Evolutionary conservation across 2,113 vertebrate species (phyloP).

Genomic region (Crotalus viridis): DNA sequence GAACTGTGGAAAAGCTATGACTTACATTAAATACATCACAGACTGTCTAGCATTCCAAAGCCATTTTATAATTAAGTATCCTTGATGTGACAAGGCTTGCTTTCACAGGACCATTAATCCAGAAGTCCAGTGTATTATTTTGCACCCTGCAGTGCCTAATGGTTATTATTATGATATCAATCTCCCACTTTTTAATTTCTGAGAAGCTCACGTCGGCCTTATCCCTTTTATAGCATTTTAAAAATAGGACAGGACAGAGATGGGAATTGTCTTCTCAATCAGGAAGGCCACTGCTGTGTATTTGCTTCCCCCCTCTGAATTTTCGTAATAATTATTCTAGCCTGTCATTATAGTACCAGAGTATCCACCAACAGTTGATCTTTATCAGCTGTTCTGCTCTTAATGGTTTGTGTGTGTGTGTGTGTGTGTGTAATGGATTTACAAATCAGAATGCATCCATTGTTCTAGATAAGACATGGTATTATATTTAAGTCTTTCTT

Average conservation of each 20-base stretch:
- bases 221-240: conserved; percentile 18
- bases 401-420: neutral
- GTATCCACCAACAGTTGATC: neutral
- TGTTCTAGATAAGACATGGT: neutral
- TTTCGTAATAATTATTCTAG: neutral
- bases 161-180: conserved; percentile 37
- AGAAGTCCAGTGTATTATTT: conserved; percentile 8
- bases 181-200: conserved; percentile 25
- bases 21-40: conserved; percentile 19
- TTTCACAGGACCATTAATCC: conserved; percentile 13
- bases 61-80: conserved; percentile 23
- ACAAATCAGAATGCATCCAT: neutral
- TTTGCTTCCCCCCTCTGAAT: neutral
- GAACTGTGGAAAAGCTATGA: neutral
- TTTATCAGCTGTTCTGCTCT: neutral
- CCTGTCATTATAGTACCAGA: neutral
- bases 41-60: neutral
- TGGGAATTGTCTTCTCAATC: conserved; percentile 14
- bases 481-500: neutral
- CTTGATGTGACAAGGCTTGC: conserved; percentile 23
- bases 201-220: conserved; percentile 11
- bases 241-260: conserved; percentile 17
- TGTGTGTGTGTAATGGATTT: neutral
- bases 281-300: neutral
- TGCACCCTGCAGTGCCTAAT: conserved; percentile 24